phyloP scores from a whole-genome alignment of 2,113 vertebrate genomes.

The Origma solitaria region DNA sequence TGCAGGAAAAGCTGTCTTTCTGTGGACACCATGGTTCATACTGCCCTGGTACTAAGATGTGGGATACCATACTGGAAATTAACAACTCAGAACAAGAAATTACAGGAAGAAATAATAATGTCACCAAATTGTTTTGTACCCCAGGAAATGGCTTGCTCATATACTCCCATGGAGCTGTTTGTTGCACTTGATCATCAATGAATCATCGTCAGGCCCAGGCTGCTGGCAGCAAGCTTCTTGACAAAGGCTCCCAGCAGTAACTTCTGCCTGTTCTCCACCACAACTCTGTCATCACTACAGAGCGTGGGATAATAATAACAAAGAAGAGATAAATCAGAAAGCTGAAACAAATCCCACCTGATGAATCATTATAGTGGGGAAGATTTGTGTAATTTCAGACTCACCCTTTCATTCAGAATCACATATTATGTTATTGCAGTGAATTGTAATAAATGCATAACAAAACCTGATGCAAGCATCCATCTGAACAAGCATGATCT shows the following conservation, averaged over 20 bases:
- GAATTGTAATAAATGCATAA: background rate
- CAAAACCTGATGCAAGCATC: background rate
- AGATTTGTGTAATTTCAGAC: background rate
- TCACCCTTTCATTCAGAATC: conserved; percentile 17
- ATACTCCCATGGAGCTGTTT: background rate
- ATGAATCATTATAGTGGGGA: conserved; percentile 37
- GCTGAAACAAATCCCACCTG: background rate
- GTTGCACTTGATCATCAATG: background rate
- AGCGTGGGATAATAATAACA: background rate
- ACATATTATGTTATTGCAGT: background rate
- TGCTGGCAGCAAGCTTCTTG: background rate
- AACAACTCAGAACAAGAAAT: background rate
- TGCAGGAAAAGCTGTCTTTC: background rate
- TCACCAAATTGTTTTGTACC: background rate
- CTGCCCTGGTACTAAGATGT: background rate
- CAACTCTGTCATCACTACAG: background rate
- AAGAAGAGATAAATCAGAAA: background rate
- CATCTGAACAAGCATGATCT: background rate
- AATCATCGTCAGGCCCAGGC: background rate
- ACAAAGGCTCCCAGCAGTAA: background rate
- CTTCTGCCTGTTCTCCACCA: background rate
- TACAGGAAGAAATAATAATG: background rate
- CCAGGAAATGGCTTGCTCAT: background rate
- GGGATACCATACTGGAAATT: background rate
- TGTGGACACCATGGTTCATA: background rate